These are phyloP conservation scores for Acropternis orthonyx DNA, from an alignment of 2,797 vertebrate genomes.

Conservation along the genomic window DNA sequence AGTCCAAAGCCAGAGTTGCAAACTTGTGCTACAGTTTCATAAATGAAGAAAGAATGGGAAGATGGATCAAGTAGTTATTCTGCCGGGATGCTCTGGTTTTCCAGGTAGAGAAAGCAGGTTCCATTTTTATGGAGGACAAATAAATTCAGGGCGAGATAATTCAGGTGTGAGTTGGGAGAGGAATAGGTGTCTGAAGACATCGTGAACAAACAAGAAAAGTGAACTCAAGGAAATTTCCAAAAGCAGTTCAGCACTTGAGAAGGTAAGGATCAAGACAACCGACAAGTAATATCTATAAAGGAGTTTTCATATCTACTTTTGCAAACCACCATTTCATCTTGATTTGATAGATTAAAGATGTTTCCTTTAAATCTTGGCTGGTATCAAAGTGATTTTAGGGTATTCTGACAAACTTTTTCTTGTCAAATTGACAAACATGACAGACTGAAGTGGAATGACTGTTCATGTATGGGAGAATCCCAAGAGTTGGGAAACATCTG, in stretches of 20 bases:
- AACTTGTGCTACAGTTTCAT: background rate
- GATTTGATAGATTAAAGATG: background rate
- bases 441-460: background rate
- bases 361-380: conserved; percentile 10
- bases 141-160: background rate
- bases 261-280: background rate
- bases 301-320: background rate
- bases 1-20: background rate
- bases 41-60: background rate
- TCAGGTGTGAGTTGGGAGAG: background rate
- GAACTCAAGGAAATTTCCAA: background rate
- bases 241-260: background rate
- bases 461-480: background rate
- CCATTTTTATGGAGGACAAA: background rate
- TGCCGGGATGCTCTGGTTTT: background rate
- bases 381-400: background rate
- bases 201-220: background rate
- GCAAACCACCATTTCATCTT: background rate
- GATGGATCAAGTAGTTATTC: background rate
- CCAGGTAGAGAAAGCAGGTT: background rate
- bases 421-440: conserved; percentile 17
- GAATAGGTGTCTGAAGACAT: background rate
- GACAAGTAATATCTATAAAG: background rate
- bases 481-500: background rate
- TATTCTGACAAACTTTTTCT: conserved; percentile 15